phyloP scores from a whole-genome alignment of 2,113 vertebrate genomes.

The Herpailurus yagouaroundi region DNA sequence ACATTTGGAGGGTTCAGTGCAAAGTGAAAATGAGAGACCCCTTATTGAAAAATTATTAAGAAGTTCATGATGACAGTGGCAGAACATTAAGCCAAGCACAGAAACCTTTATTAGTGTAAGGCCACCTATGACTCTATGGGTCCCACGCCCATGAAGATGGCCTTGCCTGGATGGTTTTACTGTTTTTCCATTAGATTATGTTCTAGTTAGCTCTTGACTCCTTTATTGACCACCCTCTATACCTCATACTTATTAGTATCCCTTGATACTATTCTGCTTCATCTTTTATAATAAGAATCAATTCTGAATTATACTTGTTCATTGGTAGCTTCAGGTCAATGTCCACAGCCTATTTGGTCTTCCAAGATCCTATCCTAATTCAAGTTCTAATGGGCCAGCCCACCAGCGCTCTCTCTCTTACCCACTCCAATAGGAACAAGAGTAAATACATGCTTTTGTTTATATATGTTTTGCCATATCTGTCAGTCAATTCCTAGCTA shows the following conservation, averaged over 20 bases:
- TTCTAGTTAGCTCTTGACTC: background rate
- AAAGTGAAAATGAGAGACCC: background rate
- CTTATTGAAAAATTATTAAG: background rate
- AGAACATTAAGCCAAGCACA: background rate
- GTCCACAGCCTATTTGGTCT: background rate
- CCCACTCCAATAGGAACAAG: background rate
- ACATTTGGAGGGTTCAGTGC: background rate
- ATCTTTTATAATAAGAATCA: background rate
- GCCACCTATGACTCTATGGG: fast-evolving
- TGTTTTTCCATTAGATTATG: background rate
- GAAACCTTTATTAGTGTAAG: background rate
- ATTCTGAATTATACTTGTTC: background rate
- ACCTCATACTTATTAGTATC: background rate
- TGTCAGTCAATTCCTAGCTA: background rate
- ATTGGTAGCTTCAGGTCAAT: background rate
- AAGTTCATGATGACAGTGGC: background rate
- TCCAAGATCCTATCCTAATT: background rate
- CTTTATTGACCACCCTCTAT: background rate
- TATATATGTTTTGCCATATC: background rate
- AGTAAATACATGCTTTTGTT: background rate
- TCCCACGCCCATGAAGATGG: background rate
- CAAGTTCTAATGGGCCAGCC: background rate
- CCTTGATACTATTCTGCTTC: background rate
- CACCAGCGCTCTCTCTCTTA: background rate
- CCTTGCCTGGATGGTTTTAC: background rate